Conservation (phyloP, 2,113 vertebrate genomes). For the Ctenomys sociabilis region DNA sequence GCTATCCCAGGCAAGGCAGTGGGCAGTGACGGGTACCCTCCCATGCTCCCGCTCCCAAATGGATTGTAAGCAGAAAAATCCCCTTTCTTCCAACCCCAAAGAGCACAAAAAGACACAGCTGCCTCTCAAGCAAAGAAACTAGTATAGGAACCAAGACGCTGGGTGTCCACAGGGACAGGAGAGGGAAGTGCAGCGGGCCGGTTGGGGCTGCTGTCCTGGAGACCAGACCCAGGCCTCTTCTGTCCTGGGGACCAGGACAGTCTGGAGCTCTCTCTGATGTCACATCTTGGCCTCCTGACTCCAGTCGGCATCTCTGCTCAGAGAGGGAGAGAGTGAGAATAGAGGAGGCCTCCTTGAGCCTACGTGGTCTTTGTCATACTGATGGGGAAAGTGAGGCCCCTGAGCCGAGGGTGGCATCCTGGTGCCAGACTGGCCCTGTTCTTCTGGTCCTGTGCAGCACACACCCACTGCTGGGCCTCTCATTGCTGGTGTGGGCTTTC, state of each 20-base stretch:
- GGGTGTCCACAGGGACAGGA: neutral
- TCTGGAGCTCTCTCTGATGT: neutral
- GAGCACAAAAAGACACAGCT: neutral
- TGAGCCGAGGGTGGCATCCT: neutral
- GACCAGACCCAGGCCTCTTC: neutral
- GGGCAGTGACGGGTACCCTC: neutral
- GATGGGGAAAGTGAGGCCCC: neutral
- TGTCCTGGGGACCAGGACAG: fast-evolving
- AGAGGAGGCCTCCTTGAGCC: neutral
- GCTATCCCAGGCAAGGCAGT: neutral
- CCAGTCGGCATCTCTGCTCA: neutral
- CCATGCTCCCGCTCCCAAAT: too few species aligned
- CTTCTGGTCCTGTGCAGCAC: neutral
- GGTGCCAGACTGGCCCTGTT: neutral
- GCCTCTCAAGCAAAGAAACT: neutral
- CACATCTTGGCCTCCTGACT: fast-evolving
- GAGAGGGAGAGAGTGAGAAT: neutral
- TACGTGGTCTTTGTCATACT: fast-evolving
- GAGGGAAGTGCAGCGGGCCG: neutral
- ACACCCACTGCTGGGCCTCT: fast-evolving
- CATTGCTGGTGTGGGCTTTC: neutral
- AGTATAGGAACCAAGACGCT: neutral
- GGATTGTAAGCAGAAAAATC: neutral
- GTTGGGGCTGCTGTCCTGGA: neutral
- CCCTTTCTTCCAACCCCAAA: neutral